Conservation (phyloP, 64 coral and sea anemone genomes). For the Catalaphyllia jardinei region DNA sequence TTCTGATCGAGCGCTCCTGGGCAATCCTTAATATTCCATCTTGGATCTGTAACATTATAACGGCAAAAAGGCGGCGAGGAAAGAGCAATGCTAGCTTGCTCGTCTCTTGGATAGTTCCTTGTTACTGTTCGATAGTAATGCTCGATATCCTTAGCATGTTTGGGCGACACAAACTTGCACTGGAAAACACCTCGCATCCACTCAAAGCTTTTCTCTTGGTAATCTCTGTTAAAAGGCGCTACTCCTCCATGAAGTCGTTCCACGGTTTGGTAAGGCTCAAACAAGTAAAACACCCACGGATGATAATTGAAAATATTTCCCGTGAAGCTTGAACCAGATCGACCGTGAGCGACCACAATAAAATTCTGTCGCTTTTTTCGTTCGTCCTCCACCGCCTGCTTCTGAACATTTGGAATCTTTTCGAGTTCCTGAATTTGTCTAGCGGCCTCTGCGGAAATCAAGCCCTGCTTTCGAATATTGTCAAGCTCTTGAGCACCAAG, state of each 20-base stretch:
- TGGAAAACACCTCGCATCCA: not conserved
- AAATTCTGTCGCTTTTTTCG: slow-evolving; percentile 9
- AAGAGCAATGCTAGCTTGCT: slow-evolving; percentile 4
- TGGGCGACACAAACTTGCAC: not conserved
- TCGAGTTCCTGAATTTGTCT: not conserved
- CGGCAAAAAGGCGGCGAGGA: slow-evolving; percentile 18
- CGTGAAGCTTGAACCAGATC: slow-evolving; percentile 16
- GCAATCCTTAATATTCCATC: not conserved
- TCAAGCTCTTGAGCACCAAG: too few species aligned
- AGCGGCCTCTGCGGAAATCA: too few species aligned
- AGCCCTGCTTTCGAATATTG: too few species aligned
- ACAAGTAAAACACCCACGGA: slow-evolving; percentile 17
- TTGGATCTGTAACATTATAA: not conserved
- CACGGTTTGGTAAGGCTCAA: slow-evolving; percentile 25
- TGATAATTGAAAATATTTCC: slow-evolving; percentile 28
- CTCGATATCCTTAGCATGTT: not conserved
- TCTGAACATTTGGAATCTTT: too few species aligned
- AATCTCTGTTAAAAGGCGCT: slow-evolving; percentile 12
- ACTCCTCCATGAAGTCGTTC: slow-evolving; percentile 10
- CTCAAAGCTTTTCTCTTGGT: slow-evolving; percentile 23
- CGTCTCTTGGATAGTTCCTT: not conserved
- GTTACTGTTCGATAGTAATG: slow-evolving; percentile 18
- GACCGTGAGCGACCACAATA: slow-evolving; percentile 14
- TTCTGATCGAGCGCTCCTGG: not conserved
- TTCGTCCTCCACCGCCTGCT: too few species aligned